A percentile compares a stretch with the other conserved stretches of the same genome.
phyloP scores from a whole-genome alignment of 2,113 vertebrate genomes.

The Tympanuchus pallidicinctus region DNA sequence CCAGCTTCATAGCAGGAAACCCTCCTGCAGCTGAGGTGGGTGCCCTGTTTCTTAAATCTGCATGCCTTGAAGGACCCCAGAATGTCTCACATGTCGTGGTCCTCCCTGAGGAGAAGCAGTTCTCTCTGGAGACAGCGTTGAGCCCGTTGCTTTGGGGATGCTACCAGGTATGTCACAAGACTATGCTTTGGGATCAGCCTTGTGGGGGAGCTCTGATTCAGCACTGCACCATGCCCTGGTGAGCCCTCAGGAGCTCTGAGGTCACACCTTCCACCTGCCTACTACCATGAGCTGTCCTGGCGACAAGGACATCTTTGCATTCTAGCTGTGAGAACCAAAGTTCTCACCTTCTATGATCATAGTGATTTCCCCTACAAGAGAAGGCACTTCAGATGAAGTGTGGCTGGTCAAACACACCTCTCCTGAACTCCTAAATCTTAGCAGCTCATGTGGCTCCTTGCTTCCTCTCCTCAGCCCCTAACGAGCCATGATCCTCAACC shows the following conservation, averaged over 20 bases:
- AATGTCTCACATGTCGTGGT: background rate
- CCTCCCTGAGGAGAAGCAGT: background rate
- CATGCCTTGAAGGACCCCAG: background rate
- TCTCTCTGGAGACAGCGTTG: background rate
- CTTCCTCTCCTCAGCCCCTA: background rate
- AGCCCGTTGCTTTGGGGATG: background rate
- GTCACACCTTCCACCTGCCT: background rate
- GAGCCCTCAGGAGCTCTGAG: background rate
- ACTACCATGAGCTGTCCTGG: background rate
- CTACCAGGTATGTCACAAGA: background rate
- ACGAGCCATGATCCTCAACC: background rate
- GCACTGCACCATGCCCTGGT: background rate
- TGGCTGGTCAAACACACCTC: background rate
- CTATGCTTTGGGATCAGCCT: background rate
- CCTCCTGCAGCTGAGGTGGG: accelerated
- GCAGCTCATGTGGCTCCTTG: background rate
- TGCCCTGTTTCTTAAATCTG: background rate
- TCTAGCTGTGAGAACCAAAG: background rate
- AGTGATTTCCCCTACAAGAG: accelerated
- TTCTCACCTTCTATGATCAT: background rate
- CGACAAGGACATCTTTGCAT: background rate
- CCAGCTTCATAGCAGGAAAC: background rate
- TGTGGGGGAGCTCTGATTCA: background rate
- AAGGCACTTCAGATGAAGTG: background rate
- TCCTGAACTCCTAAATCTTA: background rate